Evolutionary conservation across 1,140 invertebrate genomes (phyloP).

Genomic region (Dinoponera quadriceps): DNA sequence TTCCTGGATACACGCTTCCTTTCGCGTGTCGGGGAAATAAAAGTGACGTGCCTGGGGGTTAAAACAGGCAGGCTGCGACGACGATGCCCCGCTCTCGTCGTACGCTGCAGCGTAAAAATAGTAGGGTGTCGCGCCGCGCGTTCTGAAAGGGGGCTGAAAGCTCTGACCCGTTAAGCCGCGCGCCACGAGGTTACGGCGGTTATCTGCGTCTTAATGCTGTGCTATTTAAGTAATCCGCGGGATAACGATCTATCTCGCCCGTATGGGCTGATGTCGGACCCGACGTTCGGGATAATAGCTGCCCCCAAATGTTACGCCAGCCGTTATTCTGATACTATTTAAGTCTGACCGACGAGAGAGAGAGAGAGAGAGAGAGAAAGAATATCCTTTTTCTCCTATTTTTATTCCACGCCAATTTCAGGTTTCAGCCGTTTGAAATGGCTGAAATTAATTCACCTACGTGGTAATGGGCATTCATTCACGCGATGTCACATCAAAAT

Average conservation of each 20-base stretch:
- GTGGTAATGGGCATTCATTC: neutral
- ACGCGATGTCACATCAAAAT: neutral
- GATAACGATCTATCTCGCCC: constrained; percentile 46
- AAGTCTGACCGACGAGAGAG: no score
- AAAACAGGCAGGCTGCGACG: constrained; percentile 10
- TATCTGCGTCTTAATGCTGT: constrained; percentile 55
- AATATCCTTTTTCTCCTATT: no score
- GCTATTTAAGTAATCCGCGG: constrained; percentile 55
- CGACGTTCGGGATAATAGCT: constrained; percentile 6
- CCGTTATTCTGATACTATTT: constrained; percentile 17
- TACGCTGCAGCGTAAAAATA: constrained; percentile 32
- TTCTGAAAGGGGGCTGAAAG: constrained; percentile 46
- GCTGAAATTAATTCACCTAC: no score
- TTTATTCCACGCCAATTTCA: no score
- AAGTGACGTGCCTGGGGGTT: constrained; percentile 39
- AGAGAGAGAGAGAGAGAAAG: no score
- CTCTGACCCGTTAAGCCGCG: constrained; percentile 51
- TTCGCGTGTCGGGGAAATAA: constrained; percentile 40
- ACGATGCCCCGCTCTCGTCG: neutral
- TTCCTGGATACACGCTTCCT: constrained; percentile 53
- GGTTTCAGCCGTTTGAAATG: no score
- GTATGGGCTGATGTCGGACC: constrained; percentile 28
- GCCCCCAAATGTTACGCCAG: neutral
- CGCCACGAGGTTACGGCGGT: constrained; percentile 37
- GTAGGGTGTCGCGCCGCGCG: constrained; percentile 52